Evolutionary conservation across 2,888 invertebrate genomes (phyloP).

Genomic region (Eledona agricola): DNA sequence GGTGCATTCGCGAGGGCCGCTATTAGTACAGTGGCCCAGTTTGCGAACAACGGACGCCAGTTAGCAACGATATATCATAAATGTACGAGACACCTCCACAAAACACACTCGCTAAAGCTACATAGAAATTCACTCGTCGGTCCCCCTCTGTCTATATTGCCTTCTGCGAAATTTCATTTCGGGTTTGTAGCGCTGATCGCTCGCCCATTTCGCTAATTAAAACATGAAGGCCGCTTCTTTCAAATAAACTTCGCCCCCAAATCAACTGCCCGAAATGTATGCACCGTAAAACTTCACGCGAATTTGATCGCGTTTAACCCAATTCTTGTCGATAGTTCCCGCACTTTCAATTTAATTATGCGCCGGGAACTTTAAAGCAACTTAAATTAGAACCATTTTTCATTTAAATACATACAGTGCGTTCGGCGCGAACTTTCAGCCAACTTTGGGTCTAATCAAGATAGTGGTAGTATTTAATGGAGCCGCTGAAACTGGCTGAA

Average conservation of each 20-base stretch:
- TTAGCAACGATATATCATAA: constrained; percentile 45
- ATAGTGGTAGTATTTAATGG: constrained; percentile 18
- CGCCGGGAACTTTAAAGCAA: constrained; percentile 9
- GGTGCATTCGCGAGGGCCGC: constrained; percentile 30
- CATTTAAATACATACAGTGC: constrained; percentile 17
- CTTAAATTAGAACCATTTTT: constrained; percentile 21
- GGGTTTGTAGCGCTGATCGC: constrained; percentile 25
- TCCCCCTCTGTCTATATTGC: constrained; percentile 25
- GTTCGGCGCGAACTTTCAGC: constrained; percentile 9
- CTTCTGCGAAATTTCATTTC: constrained; percentile 30
- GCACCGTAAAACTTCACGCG: too few relatives aligned
- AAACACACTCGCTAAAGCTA: constrained; percentile 40
- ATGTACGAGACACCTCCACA: constrained; percentile 45
- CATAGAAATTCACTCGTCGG: constrained; percentile 31
- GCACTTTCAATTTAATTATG: constrained; percentile 28
- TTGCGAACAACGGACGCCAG: constrained; percentile 44
- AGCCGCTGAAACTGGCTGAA: constrained; percentile 3
- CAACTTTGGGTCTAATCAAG: constrained; percentile 10
- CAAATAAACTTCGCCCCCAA: constrained; percentile 12
- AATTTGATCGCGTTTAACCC: constrained; percentile 29
- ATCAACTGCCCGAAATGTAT: too few relatives aligned
- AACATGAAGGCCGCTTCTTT: constrained; percentile 17
- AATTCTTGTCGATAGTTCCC: constrained; percentile 27
- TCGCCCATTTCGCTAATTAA: constrained; percentile 18
- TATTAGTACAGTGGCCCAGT: constrained; percentile 46